Percentiles rank a stretch among this genome's conserved stretches.
Conservation (phyloP, 2,888 invertebrate species). For the Diarsia dahlii region DNA sequence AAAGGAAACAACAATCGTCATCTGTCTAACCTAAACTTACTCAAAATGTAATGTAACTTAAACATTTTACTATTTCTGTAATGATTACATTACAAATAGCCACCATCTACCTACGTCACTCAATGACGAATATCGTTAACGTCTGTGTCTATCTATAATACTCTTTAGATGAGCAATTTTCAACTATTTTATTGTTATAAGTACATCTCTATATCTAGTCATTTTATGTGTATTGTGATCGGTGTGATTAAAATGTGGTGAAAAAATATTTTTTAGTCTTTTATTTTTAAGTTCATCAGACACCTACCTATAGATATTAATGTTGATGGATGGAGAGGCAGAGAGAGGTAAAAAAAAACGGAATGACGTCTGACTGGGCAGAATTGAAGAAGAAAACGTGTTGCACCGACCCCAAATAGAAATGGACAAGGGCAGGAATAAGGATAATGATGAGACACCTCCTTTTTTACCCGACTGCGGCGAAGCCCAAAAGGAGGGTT, state of each 20-base stretch:
- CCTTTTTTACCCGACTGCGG: no score
- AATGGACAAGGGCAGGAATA: no score
- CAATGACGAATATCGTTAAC: conserved; percentile 7
- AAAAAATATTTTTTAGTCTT: conserved; percentile 44
- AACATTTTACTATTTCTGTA: not conserved
- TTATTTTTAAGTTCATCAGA: conserved; percentile 13
- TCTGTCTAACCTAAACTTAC: not conserved
- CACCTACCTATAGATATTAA: no score
- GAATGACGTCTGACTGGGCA: no score
- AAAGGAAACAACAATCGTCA: not conserved
- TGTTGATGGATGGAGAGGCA: no score
- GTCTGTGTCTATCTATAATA: conserved; percentile 67
- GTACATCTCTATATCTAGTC: conserved; percentile 75
- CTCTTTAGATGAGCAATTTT: conserved; percentile 74
- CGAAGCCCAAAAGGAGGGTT: no score
- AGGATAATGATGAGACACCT: no score
- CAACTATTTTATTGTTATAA: conserved; percentile 65
- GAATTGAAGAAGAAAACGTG: no score
- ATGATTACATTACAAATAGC: not conserved
- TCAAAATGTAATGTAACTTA: not conserved
- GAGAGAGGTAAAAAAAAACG: no score
- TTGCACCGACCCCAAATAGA: no score
- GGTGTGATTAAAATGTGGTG: conserved; percentile 72
- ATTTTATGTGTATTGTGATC: conserved; percentile 79
- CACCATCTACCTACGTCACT: conserved; percentile 22